Percentiles rank a stretch among this genome's conserved stretches.
phyloP scores from a whole-genome alignment of 1,140 invertebrate species.

The Drosophila watanabei region DNA sequence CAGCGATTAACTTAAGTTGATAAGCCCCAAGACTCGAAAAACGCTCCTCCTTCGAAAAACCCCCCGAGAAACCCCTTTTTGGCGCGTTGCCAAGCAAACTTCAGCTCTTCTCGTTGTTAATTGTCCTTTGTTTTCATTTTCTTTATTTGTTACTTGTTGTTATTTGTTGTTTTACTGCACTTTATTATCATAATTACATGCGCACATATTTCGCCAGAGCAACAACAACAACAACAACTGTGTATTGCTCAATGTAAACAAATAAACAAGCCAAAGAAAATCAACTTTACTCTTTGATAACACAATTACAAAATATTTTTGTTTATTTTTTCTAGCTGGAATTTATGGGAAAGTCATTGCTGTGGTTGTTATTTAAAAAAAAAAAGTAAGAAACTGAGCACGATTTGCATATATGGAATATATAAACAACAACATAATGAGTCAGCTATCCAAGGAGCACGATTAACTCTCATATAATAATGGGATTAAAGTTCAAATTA shows the following conservation, averaged over 20 bases:
- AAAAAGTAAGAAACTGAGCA: slow-evolving; percentile 6
- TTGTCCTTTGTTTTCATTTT: slow-evolving; percentile 32
- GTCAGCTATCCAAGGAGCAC: slow-evolving; percentile 8
- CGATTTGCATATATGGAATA: slow-evolving; percentile 12
- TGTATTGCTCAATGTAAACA: slow-evolving; percentile 35
- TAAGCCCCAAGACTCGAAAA: slow-evolving; percentile 25
- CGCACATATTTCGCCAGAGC: slow-evolving; percentile 11
- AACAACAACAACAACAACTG: slow-evolving; percentile 9
- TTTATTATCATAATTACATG: slow-evolving; percentile 52
- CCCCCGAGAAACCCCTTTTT: slow-evolving; percentile 13
- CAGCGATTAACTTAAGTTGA: slow-evolving; percentile 35
- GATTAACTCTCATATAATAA: not conserved
- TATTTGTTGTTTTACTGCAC: slow-evolving; percentile 27
- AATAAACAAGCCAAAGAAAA: slow-evolving; percentile 21
- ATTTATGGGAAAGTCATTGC: slow-evolving; percentile 25
- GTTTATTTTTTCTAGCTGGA: slow-evolving; percentile 32
- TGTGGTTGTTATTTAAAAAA: not conserved
- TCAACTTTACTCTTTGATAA: slow-evolving; percentile 24
- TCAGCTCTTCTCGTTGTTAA: not conserved
- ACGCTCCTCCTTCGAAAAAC: not conserved
- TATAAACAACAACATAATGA: slow-evolving; percentile 25
- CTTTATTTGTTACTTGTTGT: slow-evolving; percentile 13
- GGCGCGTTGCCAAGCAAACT: slow-evolving; percentile 17
- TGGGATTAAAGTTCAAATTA: too few relatives aligned
- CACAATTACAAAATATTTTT: slow-evolving; percentile 43